Conservation (phyloP, 2,888 invertebrate genomes). For the Reticulitermes lucifugus region DNA sequence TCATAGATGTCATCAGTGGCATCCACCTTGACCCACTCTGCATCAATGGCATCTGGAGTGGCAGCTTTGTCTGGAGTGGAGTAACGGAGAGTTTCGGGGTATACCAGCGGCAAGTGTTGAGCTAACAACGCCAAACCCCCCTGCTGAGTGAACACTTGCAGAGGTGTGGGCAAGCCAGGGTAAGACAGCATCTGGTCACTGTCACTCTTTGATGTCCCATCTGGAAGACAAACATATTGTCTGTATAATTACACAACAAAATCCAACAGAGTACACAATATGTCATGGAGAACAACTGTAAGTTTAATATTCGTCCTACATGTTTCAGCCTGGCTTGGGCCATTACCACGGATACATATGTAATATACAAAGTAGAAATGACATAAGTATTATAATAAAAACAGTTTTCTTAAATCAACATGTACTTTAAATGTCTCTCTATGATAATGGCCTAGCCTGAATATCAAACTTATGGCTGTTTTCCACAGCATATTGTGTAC, state of each 20-base stretch:
- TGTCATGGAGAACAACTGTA: too few species aligned
- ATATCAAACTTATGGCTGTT: too few species aligned
- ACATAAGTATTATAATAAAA: too few species aligned
- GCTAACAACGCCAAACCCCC: conserved; percentile 92
- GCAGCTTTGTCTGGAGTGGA: conserved; percentile 49
- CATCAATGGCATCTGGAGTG: conserved; percentile 51
- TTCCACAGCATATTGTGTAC: too few species aligned
- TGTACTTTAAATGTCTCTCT: too few species aligned
- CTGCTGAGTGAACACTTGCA: conserved; percentile 88
- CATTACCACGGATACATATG: too few species aligned
- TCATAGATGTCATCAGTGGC: conserved; percentile 66
- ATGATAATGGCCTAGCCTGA: too few species aligned
- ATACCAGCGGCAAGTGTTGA: conserved; percentile 88
- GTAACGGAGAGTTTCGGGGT: conserved; percentile 73
- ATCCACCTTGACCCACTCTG: conserved; percentile 76
- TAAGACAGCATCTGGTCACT: conserved; percentile 57
- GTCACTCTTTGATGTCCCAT: conserved; percentile 57
- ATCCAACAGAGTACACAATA: too few species aligned
- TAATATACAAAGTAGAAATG: too few species aligned
- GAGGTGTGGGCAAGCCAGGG: conserved; percentile 65
- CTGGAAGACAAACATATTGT: conserved; percentile 53
- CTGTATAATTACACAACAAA: not conserved
- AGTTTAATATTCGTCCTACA: too few species aligned
- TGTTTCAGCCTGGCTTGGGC: too few species aligned
- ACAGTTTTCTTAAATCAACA: too few species aligned